Conservation (phyloP, 1,140 invertebrate genomes). For the Drosophila malerkotliana region DNA sequence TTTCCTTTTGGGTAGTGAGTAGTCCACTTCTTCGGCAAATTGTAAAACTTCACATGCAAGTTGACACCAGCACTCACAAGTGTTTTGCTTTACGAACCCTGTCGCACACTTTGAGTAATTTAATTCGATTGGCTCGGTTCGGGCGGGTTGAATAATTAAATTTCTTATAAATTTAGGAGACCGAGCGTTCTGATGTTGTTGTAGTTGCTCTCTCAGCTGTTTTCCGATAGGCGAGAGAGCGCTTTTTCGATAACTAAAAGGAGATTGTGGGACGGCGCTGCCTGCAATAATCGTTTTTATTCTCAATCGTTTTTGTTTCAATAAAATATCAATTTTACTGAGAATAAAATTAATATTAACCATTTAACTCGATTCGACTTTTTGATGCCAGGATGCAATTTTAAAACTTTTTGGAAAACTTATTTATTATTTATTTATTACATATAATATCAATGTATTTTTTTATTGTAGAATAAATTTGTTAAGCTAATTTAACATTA, state of each 20-base stretch:
- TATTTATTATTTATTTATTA: too few species aligned
- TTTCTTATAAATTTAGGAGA: slow-evolving; percentile 44
- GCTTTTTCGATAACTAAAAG: slow-evolving; percentile 14
- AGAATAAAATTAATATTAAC: too few species aligned
- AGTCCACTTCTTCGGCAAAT: slow-evolving; percentile 11
- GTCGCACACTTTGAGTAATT: slow-evolving; percentile 21
- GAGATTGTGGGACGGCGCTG: neutral
- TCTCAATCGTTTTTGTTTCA: too few species aligned
- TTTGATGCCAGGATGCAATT: too few species aligned
- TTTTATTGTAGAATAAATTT: too few species aligned
- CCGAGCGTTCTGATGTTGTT: slow-evolving; percentile 40
- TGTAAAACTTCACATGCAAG: slow-evolving; percentile 9
- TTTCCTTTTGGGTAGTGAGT: slow-evolving; percentile 1
- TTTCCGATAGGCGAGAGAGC: slow-evolving; percentile 20
- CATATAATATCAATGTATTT: too few species aligned
- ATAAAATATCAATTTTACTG: too few species aligned
- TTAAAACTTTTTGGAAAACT: too few species aligned
- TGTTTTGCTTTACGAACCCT: slow-evolving; percentile 7
- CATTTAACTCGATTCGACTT: too few species aligned
- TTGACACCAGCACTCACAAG: slow-evolving; percentile 3
- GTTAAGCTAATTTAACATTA: too few species aligned
- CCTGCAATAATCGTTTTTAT: too few species aligned
- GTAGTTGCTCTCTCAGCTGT: slow-evolving; percentile 14
- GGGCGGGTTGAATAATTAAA: slow-evolving; percentile 34
- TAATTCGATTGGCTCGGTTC: slow-evolving; percentile 16